Evolutionary conservation across 2,113 vertebrate genomes (phyloP).

Genomic region (Noturus placidus): DNA sequence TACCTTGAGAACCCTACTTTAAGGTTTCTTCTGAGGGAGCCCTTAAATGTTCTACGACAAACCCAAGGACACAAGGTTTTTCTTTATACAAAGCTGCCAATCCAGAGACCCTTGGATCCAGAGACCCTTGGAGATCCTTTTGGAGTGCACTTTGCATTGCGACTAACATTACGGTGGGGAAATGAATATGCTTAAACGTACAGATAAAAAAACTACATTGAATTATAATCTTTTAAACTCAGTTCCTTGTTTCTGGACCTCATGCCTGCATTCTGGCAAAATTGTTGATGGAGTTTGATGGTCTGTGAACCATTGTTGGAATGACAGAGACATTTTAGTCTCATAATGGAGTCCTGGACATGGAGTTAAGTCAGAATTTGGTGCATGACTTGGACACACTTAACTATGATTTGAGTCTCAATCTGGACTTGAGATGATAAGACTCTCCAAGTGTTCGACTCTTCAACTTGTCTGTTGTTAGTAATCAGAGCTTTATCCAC

Average conservation of each 20-base stretch:
- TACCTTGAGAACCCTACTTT: neutral
- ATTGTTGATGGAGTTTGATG: neutral
- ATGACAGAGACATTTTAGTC: neutral
- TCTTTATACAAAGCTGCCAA: neutral
- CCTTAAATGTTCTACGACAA: neutral
- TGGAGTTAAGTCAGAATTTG: neutral
- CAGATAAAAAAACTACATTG: neutral
- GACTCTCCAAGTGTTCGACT: neutral
- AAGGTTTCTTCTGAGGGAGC: neutral
- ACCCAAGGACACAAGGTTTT: too few relatives aligned
- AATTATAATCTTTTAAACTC: neutral
- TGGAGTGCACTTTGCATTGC: too few relatives aligned
- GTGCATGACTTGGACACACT: neutral
- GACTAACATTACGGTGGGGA: neutral
- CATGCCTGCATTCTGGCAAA: neutral
- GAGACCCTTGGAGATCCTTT: neutral
- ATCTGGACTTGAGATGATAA: neutral
- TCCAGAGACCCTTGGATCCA: constrained; percentile 5
- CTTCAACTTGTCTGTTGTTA: neutral
- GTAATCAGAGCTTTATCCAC: constrained; percentile 1
- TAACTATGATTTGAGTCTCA: neutral
- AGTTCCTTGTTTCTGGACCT: neutral
- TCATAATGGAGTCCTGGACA: neutral
- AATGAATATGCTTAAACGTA: neutral
- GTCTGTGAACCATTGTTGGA: neutral